Evolutionary conservation across 2,113 vertebrate genomes (phyloP), one percentile per base, ranked within the genome.

Genomic region (Oncorhynchus kisutch): DNA sequence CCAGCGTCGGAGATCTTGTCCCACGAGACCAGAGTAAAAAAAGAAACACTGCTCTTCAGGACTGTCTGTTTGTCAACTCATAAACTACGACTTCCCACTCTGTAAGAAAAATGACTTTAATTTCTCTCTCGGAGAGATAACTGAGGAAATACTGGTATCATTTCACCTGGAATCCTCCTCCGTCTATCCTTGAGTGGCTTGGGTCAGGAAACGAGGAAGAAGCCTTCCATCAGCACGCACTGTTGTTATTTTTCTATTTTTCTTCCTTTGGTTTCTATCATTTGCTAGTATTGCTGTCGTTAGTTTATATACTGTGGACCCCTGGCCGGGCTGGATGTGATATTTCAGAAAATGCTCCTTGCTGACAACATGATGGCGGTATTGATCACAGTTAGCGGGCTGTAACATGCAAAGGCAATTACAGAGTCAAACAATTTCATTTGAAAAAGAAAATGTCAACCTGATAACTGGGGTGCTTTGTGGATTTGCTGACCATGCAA

Each of bases 351-450:
- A 49, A 27, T 45, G 71, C 18, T 22, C 71, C 48, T 4, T 8
- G 18, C 14, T 57, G 20, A 20, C 13, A 57, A 64, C 20, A 64
- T n/a, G 45, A 49, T 67, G 45, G 39, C 9, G 39, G 39, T 45
- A 74, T 67, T 31, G 62, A 74, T 74, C 65, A 24, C 39, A 27
- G 62, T 20, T 51, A 22, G 65, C 11, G 73, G 34, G 29, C 64
- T 67, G 62, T 74, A 34, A 74, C 60, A 18, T 74, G 31, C n/a
- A 70, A 45, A 70, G 27, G 49, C 27, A 59, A 68, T 70, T 62
- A 76, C 11, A n/a, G n/a, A 67, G 54, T 48, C 48, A 68, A 76
- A 60, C 74, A 69, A 60, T 18, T 68, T 5, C 3, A 29, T 73
- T 39, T 48, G 12, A 13, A 64, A 34, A 45, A 18, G 22, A 64